Percentiles rank a stretch among this genome's conserved stretches.
Conservation (phyloP, 2,888 invertebrate genomes). For the Hypena proboscidalis region DNA sequence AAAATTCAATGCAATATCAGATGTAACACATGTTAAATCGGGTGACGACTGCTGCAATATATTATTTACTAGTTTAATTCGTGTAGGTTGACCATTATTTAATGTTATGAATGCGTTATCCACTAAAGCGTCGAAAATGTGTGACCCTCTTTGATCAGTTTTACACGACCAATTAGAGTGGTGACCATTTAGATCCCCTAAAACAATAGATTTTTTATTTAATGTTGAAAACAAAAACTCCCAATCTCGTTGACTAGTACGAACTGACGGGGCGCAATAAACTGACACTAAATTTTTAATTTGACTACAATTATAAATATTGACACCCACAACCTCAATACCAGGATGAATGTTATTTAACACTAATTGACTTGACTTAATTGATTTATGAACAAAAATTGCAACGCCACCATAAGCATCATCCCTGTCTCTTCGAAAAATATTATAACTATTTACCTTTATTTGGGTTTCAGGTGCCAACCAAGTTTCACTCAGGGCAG, state of each 20-base stretch:
- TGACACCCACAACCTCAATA: conserved; percentile 30
- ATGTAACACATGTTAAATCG: no score
- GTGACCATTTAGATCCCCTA: conserved; percentile 44
- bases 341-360: conserved; percentile 6
- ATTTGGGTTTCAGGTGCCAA: conserved; percentile 20
- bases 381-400: conserved; percentile 34
- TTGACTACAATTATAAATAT: conserved; percentile 29
- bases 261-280: no score
- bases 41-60: no score
- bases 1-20: no score
- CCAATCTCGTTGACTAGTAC: conserved; percentile 38
- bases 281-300: conserved; percentile 31
- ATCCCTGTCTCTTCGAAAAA: conserved; percentile 27
- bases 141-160: conserved; percentile 29
- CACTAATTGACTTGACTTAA: conserved; percentile 8
- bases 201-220: conserved; percentile 15
- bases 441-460: conserved; percentile 29
- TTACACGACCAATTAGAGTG: conserved; percentile 42
- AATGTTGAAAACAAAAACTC: conserved; percentile 23
- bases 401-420: conserved; percentile 42
- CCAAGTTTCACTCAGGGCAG: conserved; percentile 40
- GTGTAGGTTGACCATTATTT: conserved; percentile 27
- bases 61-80: no score
- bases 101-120: conserved; percentile 23
- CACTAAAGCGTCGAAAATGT: conserved; percentile 27